These are phyloP conservation scores for Setophaga kirtlandii DNA, from an alignment of 2,113 vertebrate genomes.

Conservation along the genomic window DNA sequence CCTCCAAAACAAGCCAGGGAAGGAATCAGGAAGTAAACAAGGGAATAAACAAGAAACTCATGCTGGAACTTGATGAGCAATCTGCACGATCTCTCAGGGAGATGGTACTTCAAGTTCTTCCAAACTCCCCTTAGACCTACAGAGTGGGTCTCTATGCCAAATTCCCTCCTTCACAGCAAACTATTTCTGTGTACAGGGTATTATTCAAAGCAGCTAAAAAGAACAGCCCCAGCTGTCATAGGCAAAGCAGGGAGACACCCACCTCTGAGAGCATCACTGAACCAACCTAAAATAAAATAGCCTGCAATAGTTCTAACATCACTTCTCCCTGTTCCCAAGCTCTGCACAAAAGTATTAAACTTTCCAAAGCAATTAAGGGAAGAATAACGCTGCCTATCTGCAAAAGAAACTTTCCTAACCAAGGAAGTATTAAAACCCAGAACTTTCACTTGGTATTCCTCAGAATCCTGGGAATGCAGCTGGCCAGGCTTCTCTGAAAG, in stretches of 20 bases:
- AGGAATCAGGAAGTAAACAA: neutral
- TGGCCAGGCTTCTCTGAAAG: neutral
- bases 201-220: slow-evolving; percentile 65
- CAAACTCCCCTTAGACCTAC: slow-evolving; percentile 45
- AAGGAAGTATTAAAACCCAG: neutral
- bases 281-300: slow-evolving; percentile 25
- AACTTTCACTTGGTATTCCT: neutral
- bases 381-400: neutral
- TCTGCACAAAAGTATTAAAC: neutral
- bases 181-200: slow-evolving; percentile 54
- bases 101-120: slow-evolving; percentile 30
- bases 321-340: neutral
- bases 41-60: slow-evolving; percentile 3
- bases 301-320: slow-evolving; percentile 25
- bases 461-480: neutral
- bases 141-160: slow-evolving; percentile 27
- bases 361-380: neutral
- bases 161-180: slow-evolving; percentile 54
- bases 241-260: slow-evolving; percentile 61
- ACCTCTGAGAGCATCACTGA: slow-evolving; percentile 45
- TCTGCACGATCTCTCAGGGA: neutral
- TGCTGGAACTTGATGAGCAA: slow-evolving; percentile 22
- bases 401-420: neutral
- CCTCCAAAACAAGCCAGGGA: neutral
- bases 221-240: slow-evolving; percentile 65